Percentiles rank a stretch among this genome's conserved stretches.
Conservation (phyloP, 64 coral and sea anemone species). For the Montipora foliosa region DNA sequence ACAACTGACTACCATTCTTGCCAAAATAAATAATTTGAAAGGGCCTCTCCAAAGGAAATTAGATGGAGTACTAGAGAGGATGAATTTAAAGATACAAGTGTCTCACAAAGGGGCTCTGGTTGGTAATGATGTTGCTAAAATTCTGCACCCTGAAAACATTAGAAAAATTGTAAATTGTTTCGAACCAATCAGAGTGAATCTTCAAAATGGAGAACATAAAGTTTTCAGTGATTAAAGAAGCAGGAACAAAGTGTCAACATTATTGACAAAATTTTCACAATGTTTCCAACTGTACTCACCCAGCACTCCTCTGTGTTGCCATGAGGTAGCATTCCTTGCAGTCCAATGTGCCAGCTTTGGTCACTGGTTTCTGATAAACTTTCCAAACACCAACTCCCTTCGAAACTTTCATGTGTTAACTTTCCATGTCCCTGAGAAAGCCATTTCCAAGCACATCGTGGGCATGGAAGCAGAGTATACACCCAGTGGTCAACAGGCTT, state of each 20-base stretch:
- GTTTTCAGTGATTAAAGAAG: not conserved
- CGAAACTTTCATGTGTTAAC: slow-evolving; percentile 59
- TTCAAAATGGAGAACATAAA: not conserved
- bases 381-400: slow-evolving; percentile 25
- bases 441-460: not conserved
- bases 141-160: slow-evolving; percentile 20
- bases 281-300: slow-evolving; percentile 35
- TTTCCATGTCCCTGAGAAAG: slow-evolving; percentile 61
- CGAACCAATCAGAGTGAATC: not conserved
- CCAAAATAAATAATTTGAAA: not conserved
- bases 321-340: slow-evolving; percentile 25
- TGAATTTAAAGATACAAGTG: slow-evolving; percentile 26
- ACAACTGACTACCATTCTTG: not conserved
- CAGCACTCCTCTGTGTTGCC: slow-evolving; percentile 4
- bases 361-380: slow-evolving; percentile 59
- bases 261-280: slow-evolving; percentile 27
- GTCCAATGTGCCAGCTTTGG: slow-evolving; percentile 58
- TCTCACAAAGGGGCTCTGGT: slow-evolving; percentile 57
- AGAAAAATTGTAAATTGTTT: slow-evolving; percentile 15
- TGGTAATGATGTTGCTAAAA: slow-evolving; percentile 29
- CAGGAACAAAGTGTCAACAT: not conserved
- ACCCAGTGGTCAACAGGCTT: slow-evolving; percentile 53
- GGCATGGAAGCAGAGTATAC: slow-evolving; percentile 69
- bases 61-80: not conserved
- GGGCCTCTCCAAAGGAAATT: slow-evolving; percentile 1